Conservation (phyloP, 23 tunicate species). For the Halocynthia aurantium region DNA sequence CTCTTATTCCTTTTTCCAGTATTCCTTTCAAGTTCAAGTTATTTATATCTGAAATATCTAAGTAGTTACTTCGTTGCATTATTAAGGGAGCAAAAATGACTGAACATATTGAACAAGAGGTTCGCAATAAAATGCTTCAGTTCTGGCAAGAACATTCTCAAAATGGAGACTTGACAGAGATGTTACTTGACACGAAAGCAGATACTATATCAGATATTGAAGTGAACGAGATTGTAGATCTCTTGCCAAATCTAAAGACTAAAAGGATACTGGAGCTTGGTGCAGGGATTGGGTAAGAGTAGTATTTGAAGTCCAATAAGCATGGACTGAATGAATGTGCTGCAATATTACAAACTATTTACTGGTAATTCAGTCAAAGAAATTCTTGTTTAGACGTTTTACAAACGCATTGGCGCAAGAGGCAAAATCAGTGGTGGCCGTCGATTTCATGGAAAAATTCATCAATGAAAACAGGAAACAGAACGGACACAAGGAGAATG, state of each 20-base stretch:
- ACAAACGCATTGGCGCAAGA: not conserved
- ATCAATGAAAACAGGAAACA: conserved; percentile 18
- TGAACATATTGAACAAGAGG: not conserved
- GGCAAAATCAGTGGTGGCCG: conserved; percentile 30
- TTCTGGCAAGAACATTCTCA: conserved; percentile 37
- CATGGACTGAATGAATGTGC: too few relatives aligned
- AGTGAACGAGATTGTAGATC: conserved; percentile 6
- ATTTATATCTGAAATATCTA: too few relatives aligned
- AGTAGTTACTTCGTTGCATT: too few relatives aligned
- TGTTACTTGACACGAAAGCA: conserved; percentile 36
- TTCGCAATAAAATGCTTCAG: conserved; percentile 11
- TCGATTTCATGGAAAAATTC: conserved; percentile 36
- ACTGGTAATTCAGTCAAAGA: too few relatives aligned
- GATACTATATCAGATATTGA: conserved; percentile 19
- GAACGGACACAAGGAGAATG: conserved; percentile 12
- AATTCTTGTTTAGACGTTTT: conserved; percentile 14
- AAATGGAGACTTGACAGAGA: conserved; percentile 21
- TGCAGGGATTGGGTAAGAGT: conserved; percentile 38
- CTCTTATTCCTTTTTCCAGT: too few relatives aligned
- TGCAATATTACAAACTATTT: too few relatives aligned
- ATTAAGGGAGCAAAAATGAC: too few relatives aligned
- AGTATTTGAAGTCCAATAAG: not conserved
- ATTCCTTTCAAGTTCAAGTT: too few relatives aligned
- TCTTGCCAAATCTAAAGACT: not conserved
- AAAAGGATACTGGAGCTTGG: conserved; percentile 25